Conservation (phyloP, 2,888 invertebrate species). For the Neocrepidodera transversa region DNA sequence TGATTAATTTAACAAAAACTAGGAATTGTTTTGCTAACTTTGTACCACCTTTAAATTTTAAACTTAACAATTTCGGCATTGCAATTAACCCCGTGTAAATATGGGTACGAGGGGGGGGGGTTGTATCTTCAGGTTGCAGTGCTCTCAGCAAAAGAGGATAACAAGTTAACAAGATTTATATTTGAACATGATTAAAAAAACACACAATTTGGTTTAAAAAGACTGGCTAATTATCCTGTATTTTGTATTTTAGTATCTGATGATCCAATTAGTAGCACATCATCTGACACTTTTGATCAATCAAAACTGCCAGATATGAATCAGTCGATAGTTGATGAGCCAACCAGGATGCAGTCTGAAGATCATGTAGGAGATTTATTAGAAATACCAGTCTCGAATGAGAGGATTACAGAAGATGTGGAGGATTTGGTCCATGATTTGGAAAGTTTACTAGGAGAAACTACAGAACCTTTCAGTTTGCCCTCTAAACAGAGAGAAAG, state of each 20-base stretch:
- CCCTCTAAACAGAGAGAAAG: constrained; percentile 10
- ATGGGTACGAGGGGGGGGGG: too few species aligned
- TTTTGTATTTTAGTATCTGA: constrained; percentile 46
- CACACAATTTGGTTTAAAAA: too few species aligned
- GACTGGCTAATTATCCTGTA: too few species aligned
- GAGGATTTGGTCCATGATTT: constrained; percentile 60
- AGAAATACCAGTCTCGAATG: constrained; percentile 49
- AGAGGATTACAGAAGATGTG: constrained; percentile 57
- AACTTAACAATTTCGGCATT: too few species aligned
- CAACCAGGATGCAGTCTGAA: constrained; percentile 25
- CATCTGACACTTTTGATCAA: constrained; percentile 48
- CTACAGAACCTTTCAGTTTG: constrained; percentile 45
- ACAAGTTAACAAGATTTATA: too few species aligned
- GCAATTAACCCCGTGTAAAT: too few species aligned
- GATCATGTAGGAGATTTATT: constrained; percentile 46
- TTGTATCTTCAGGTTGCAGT: too few species aligned
- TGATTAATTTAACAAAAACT: too few species aligned
- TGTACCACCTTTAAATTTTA: too few species aligned
- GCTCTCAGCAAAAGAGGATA: too few species aligned
- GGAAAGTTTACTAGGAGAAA: constrained; percentile 56
- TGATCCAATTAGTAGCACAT: constrained; percentile 58
- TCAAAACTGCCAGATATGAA: constrained; percentile 32
- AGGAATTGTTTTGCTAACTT: too few species aligned
- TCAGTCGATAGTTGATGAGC: constrained; percentile 14
- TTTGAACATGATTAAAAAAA: too few species aligned